Evolutionary conservation across 2,113 vertebrate species (phyloP), one percentile per base, ranked within the genome.

Genomic region (Rattus norvegicus): DNA sequence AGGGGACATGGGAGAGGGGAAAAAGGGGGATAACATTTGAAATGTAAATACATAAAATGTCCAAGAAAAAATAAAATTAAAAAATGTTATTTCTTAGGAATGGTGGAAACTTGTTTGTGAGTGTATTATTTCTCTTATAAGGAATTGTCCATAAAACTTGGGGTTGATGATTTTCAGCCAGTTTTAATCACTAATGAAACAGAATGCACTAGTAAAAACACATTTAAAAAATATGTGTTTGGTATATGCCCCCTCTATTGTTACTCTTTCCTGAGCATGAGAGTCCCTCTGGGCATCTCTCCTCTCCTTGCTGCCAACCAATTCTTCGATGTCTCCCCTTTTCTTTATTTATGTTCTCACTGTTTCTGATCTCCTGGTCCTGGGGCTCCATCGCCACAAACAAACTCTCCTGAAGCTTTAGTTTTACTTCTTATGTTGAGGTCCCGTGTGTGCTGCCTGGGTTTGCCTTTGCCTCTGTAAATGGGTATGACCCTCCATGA

Each of bases 21-120:
- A 43, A 43, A 43, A 43, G 43, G 43, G 43, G 43, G 43, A 43
- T 43, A 43, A 43, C 43, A 43, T 43, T 43, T 43, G 43, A 43
- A 43, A 43, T 43, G 43, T 43, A 43, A 43, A 43, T 43, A 43
- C 43, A 2, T 43, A 43, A 43, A 43, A 43, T 43, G 3, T 43
- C 43, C 43, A 43, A 43, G 43, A 43, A 43, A 43, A 43, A 43
- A 43, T 43, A 43, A 43, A 43, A 43, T 43, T 43, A 43, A 43
- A 43, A 43, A 49, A 80, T 28, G 65, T 24, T 77, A n/a, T 63
- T 93, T 93, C 69, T 88, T 72, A 90, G 63, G 56, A 94, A 49
- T 30, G 49, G 65, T 24, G 26, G n/a, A 17, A 72, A 52, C 24
- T 59, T 79, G 52, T 30, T 52, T 7, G 0, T 56, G 11, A 65